Conservation (phyloP, 2,888 invertebrate species). For the Hirtodrosophila alboralis region DNA sequence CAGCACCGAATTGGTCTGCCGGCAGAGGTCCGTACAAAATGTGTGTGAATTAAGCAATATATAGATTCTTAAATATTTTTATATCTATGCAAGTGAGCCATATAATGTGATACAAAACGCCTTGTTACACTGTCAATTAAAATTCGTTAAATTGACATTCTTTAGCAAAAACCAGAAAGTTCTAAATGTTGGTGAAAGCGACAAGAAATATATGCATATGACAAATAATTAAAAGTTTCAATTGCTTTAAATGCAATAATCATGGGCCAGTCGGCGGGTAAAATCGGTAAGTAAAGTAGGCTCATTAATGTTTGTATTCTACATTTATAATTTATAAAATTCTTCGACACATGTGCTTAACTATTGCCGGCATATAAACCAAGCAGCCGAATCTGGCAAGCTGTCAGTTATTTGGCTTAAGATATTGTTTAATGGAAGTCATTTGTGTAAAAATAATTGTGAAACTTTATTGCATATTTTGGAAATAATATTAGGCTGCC, state of each 20-base stretch:
- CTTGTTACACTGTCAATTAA: constrained; percentile 29
- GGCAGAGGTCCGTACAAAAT: constrained; percentile 48
- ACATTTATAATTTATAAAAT: constrained; percentile 10
- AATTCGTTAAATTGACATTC: constrained; percentile 21
- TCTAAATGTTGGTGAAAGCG: constrained; percentile 32
- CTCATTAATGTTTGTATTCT: constrained; percentile 6
- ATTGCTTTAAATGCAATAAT: constrained; percentile 20
- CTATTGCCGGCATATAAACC: background rate
- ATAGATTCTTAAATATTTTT: constrained; percentile 29
- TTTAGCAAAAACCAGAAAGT: constrained; percentile 2
- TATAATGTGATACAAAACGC: constrained; percentile 20
- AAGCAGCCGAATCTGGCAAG: background rate
- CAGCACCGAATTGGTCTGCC: constrained; percentile 45
- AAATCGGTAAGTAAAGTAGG: constrained; percentile 78
- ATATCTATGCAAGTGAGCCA: constrained; percentile 12
- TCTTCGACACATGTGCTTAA: background rate
- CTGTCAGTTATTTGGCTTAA: too few relatives aligned
- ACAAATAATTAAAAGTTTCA: constrained; percentile 31
- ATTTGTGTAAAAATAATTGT: constrained; percentile 1
- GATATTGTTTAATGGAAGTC: background rate
- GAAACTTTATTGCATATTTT: constrained; percentile 19
- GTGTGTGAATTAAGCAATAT: constrained; percentile 31
- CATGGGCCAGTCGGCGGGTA: constrained; percentile 81
- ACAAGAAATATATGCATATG: constrained; percentile 32
- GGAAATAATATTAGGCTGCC: constrained; percentile 30